Evolutionary conservation across 1,140 invertebrate genomes (phyloP).

Genomic region (Sipha flava): DNA sequence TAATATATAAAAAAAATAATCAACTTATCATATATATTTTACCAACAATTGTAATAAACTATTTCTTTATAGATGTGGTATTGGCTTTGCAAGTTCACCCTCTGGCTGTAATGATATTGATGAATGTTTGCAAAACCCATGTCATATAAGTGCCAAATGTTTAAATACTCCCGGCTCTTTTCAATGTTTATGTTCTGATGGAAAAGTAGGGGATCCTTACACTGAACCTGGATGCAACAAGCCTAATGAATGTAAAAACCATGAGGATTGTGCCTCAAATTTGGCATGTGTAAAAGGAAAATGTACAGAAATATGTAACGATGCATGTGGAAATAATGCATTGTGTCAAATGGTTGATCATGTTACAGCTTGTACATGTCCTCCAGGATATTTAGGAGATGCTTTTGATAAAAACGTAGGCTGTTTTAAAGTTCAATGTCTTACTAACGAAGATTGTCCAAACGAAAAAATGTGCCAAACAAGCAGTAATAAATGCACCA

Average conservation of each 20-base stretch:
- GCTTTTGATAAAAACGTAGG: slow-evolving; percentile 52
- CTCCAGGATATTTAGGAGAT: slow-evolving; percentile 65
- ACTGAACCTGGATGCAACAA: slow-evolving; percentile 58
- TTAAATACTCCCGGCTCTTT: slow-evolving; percentile 62
- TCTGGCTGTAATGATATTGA: slow-evolving; percentile 59
- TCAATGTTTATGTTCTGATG: slow-evolving; percentile 67
- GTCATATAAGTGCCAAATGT: slow-evolving; percentile 63
- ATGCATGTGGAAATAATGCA: slow-evolving; percentile 71
- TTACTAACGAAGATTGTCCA: slow-evolving; percentile 71
- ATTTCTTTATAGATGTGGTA: slow-evolving; percentile 42
- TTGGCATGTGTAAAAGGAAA: slow-evolving; percentile 67
- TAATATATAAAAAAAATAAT: slow-evolving; percentile 40
- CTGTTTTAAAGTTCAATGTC: slow-evolving; percentile 65
- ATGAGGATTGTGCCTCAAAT: slow-evolving; percentile 61
- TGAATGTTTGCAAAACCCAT: slow-evolving; percentile 62
- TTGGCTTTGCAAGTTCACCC: slow-evolving; percentile 15
- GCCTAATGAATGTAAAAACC: slow-evolving; percentile 69
- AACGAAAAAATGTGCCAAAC: slow-evolving; percentile 76
- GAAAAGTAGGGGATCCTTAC: slow-evolving; percentile 65
- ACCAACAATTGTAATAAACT: neutral
- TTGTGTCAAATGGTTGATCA: slow-evolving; percentile 52
- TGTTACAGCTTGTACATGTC: slow-evolving; percentile 52
- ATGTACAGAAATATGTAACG: slow-evolving; percentile 69
- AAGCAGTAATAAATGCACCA: slow-evolving; percentile 75
- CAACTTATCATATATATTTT: neutral